Percentiles rank a stretch among this genome's conserved stretches.
These are phyloP conservation scores for Ditula angustiorana DNA, from an alignment of 2,888 invertebrate species.

Conservation along the genomic window DNA sequence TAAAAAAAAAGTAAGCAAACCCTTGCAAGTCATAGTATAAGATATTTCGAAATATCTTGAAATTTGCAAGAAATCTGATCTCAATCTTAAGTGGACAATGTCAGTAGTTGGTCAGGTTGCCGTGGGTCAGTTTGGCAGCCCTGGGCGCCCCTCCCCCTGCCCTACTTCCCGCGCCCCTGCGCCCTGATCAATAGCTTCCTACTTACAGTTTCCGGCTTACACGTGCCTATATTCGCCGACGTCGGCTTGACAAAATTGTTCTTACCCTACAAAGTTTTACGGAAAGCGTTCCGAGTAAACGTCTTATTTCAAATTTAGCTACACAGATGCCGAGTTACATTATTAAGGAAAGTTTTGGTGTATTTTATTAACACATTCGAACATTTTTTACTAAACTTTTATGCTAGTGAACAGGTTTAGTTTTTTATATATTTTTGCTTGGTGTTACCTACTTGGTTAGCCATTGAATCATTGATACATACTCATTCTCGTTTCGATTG, in stretches of 20 bases:
- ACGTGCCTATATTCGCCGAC: slow-evolving; percentile 49
- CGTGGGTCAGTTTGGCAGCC: slow-evolving; percentile 36
- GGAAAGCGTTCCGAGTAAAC: slow-evolving; percentile 11
- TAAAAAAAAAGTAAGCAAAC: neutral
- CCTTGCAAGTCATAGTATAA: neutral
- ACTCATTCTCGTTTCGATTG: too few relatives aligned
- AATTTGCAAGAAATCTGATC: slow-evolving; percentile 10
- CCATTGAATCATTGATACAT: too few relatives aligned
- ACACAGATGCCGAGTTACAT: slow-evolving; percentile 22
- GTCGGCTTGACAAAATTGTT: slow-evolving; percentile 41
- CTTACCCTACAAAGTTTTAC: slow-evolving; percentile 10
- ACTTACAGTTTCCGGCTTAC: slow-evolving; percentile 62
- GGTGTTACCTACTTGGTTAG: too few relatives aligned
- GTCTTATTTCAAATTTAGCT: slow-evolving; percentile 19
- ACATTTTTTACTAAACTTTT: too few relatives aligned
- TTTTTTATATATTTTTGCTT: too few relatives aligned
- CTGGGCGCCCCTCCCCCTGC: slow-evolving; percentile 43
- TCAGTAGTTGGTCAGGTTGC: slow-evolving; percentile 1
- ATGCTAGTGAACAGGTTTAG: too few relatives aligned
- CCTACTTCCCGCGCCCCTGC: slow-evolving; percentile 49
- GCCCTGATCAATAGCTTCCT: slow-evolving; percentile 72
- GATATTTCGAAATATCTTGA: neutral
- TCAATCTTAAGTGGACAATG: slow-evolving; percentile 6
- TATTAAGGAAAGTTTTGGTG: slow-evolving; percentile 7
- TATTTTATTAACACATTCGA: neutral